These are phyloP conservation scores for Poecilia gillii DNA, from an alignment of 2,797 vertebrate genomes.

Conservation along the genomic window DNA sequence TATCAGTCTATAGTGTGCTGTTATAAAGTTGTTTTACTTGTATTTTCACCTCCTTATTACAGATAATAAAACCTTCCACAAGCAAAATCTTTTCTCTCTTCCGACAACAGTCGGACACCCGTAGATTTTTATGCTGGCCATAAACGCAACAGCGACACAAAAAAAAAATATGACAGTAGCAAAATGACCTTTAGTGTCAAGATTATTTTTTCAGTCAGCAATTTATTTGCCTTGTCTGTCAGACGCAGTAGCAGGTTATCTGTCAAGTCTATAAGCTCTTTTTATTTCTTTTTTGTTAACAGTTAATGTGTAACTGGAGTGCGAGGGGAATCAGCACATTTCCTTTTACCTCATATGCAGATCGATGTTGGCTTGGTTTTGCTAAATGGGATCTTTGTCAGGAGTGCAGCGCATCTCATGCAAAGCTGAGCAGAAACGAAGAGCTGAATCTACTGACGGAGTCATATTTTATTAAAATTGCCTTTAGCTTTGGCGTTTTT, in stretches of 20 bases:
- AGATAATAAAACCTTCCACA: conserved; percentile 15
- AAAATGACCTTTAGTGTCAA: conserved; percentile 71
- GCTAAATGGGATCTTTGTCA: conserved; percentile 79
- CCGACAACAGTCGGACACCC: neutral
- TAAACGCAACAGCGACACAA: conserved; percentile 61
- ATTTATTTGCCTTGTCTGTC: conserved; percentile 72
- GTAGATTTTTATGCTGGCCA: conserved; percentile 56
- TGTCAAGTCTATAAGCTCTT: conserved; percentile 68
- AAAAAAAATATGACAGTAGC: conserved; percentile 67
- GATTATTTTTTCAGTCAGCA: conserved; percentile 77
- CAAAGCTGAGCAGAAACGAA: neutral
- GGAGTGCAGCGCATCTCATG: conserved; percentile 34
- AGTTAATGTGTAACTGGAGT: conserved; percentile 83
- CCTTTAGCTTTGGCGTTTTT: neutral
- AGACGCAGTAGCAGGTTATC: conserved; percentile 80
- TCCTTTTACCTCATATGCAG: conserved; percentile 70
- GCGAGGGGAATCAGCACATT: conserved; percentile 81
- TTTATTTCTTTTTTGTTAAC: conserved; percentile 74
- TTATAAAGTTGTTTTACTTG: neutral
- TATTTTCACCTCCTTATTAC: conserved; percentile 3
- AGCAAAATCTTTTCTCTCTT: conserved; percentile 6
- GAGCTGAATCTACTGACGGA: neutral
- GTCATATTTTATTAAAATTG: neutral
- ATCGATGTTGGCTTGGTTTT: conserved; percentile 71
- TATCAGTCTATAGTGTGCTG: neutral